Evolutionary conservation across 2,888 invertebrate genomes (phyloP).

Genomic region (Meghimatium bilineatum): DNA sequence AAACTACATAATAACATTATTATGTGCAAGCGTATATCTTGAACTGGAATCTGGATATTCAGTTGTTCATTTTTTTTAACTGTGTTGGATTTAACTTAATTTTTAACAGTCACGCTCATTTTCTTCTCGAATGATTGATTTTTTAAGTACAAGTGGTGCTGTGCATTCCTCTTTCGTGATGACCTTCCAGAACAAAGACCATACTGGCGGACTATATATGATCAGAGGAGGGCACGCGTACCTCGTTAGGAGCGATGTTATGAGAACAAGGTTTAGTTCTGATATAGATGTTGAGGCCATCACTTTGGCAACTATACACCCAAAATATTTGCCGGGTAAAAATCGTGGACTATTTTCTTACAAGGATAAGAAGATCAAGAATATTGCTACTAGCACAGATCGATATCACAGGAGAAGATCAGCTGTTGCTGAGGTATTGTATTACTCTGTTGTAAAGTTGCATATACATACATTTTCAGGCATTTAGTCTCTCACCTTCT

Average conservation of each 20-base stretch:
- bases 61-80: too few species aligned
- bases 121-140: not conserved
- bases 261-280: not conserved
- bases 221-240: constrained; percentile 35
- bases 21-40: too few species aligned
- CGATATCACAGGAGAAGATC: constrained; percentile 57
- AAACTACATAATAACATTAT: too few species aligned
- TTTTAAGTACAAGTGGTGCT: too few species aligned
- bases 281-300: constrained; percentile 22
- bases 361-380: constrained; percentile 50
- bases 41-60: too few species aligned
- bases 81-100: too few species aligned
- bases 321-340: constrained; percentile 39
- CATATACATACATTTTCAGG: too few species aligned
- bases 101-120: too few species aligned
- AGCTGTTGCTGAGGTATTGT: constrained; percentile 59
- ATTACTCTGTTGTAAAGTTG: too few species aligned
- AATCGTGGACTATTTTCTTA: constrained; percentile 37
- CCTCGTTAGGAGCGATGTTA: constrained; percentile 15
- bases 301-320: constrained; percentile 37
- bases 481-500: too few species aligned
- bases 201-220: constrained; percentile 28
- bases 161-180: constrained; percentile 14
- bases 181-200: constrained; percentile 17
- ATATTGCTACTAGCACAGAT: constrained; percentile 46